Evolutionary conservation across 2,797 vertebrate species (phyloP).

Genomic region (Pseudomugil gertrudae): DNA sequence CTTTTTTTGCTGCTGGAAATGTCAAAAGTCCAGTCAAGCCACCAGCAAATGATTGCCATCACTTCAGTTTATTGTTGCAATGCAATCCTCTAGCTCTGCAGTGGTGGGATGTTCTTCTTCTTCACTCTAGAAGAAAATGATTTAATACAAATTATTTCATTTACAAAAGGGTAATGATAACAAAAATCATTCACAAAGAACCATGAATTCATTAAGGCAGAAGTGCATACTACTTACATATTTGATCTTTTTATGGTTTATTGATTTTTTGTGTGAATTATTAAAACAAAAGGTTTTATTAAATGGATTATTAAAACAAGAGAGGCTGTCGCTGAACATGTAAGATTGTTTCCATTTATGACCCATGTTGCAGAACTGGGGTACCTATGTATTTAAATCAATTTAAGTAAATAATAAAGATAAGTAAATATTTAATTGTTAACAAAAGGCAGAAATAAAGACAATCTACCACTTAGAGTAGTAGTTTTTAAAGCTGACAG

Average conservation of each 20-base stretch:
- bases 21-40: conserved; percentile 17
- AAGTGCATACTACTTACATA: background rate
- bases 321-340: background rate
- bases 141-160: no score
- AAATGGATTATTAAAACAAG: no score
- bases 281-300: background rate
- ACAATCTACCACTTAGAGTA: background rate
- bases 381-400: background rate
- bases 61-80: background rate
- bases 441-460: conserved; percentile 9
- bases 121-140: background rate
- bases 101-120: background rate
- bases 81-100: conserved; percentile 8
- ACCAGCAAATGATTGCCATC: conserved; percentile 7
- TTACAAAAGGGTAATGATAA: background rate
- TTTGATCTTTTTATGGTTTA: background rate
- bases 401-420: conserved; percentile 6
- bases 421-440: conserved; percentile 16
- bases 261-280: background rate
- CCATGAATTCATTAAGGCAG: background rate
- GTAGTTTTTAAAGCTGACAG: conserved; percentile 8
- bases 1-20: conserved; percentile 1
- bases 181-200: background rate
- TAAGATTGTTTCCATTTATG: background rate
- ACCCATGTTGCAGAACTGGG: background rate